Conservation (phyloP, 1,140 invertebrate genomes). For the Drosophila nannoptera region DNA sequence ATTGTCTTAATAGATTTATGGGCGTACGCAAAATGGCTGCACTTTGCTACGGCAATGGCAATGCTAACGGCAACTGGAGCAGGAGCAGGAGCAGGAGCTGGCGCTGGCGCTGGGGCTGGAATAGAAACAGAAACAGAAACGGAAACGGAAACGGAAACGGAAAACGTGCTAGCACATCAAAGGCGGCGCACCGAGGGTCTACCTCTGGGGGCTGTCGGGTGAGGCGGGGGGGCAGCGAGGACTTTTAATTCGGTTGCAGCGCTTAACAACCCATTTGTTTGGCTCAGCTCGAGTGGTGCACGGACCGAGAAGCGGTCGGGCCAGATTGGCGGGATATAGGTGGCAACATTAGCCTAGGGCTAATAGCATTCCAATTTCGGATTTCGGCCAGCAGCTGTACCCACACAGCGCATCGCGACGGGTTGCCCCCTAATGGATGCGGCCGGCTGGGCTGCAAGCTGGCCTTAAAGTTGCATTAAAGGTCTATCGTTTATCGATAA, state of each 20-base stretch:
- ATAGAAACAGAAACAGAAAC: slow-evolving; percentile 1
- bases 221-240: slow-evolving; percentile 6
- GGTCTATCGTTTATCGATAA: neutral
- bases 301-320: no score
- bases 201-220: slow-evolving; percentile 5
- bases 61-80: no score
- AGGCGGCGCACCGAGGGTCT: neutral
- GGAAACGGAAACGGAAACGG: slow-evolving; percentile 44
- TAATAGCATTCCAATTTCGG: slow-evolving; percentile 53
- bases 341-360: slow-evolving; percentile 48
- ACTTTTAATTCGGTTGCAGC: slow-evolving; percentile 69
- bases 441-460: neutral
- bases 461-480: neutral
- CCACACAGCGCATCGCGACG: slow-evolving; percentile 4
- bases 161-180: slow-evolving; percentile 26
- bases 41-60: slow-evolving; percentile 46
- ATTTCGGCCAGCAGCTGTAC: slow-evolving; percentile 13
- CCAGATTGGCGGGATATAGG: neutral
- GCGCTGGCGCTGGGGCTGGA: no score
- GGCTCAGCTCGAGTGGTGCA: slow-evolving; percentile 4
- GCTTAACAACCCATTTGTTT: slow-evolving; percentile 35
- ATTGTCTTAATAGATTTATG: slow-evolving; percentile 77
- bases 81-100: no score
- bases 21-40: slow-evolving; percentile 73
- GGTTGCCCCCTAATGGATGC: neutral